Conservation (phyloP, 37 sponge, comb jelly and placozoan species). For the Petrosia ficiformis region DNA sequence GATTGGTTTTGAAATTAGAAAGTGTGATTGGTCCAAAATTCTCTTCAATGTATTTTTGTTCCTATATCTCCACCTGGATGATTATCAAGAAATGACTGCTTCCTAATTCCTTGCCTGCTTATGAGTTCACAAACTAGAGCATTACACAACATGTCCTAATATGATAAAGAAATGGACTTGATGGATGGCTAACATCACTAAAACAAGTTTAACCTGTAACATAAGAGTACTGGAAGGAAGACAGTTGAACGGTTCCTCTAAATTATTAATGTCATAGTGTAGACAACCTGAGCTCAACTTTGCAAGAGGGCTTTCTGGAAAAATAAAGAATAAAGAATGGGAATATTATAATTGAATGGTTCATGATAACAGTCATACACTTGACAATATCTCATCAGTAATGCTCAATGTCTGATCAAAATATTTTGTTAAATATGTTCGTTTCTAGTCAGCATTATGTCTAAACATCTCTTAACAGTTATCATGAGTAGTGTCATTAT, state of each 20-base stretch:
- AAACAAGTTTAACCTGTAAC: slow-evolving; percentile 49
- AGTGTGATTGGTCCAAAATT: too few relatives aligned
- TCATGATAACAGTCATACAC: too few relatives aligned
- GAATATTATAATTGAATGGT: too few relatives aligned
- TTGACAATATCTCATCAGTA: too few relatives aligned
- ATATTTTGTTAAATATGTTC: too few relatives aligned
- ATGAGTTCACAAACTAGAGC: slow-evolving; percentile 60
- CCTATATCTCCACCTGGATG: slow-evolving; percentile 84
- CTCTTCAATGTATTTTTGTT: background rate
- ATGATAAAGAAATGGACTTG: too few relatives aligned
- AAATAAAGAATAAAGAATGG: background rate
- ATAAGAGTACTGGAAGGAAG: slow-evolving; percentile 65
- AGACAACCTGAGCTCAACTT: slow-evolving; percentile 19
- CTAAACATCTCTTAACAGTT: too few relatives aligned
- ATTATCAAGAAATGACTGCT: slow-evolving; percentile 38
- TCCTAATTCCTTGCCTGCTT: slow-evolving; percentile 23
- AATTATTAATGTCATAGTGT: slow-evolving; percentile 16
- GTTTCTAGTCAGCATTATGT: too few relatives aligned
- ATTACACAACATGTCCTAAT: slow-evolving; percentile 67
- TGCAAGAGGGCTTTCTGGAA: slow-evolving; percentile 1
- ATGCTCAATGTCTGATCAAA: too few relatives aligned
- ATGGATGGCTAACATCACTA: background rate
- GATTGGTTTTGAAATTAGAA: too few relatives aligned
- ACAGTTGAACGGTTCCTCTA: slow-evolving; percentile 62
- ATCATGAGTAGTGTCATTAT: too few relatives aligned